Conservation (phyloP, 2,113 vertebrate genomes). For the Callionymus lyra region DNA sequence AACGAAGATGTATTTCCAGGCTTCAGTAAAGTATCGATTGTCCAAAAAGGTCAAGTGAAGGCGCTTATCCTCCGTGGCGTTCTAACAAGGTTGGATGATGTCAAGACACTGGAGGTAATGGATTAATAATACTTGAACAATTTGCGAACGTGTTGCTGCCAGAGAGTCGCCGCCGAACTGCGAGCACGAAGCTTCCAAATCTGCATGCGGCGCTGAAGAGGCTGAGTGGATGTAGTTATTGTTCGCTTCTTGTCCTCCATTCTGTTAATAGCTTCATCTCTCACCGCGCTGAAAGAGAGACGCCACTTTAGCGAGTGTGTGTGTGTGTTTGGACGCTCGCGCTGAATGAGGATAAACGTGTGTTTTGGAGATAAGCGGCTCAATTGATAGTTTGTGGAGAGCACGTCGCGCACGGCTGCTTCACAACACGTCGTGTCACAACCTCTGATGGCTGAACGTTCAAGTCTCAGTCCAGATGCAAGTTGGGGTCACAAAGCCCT, state of each 20-base stretch:
- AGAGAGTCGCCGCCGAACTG: too few species aligned
- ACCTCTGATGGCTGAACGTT: background rate
- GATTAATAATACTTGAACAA: constrained; percentile 1
- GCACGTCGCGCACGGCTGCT: constrained; percentile 11
- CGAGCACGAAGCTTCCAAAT: background rate
- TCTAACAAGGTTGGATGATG: background rate
- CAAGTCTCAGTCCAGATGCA: too few species aligned
- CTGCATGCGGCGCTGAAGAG: constrained; percentile 24
- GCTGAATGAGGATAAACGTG: constrained; percentile 42
- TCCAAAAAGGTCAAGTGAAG: constrained; percentile 4
- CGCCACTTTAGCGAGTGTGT: background rate
- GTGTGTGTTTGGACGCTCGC: constrained; percentile 1
- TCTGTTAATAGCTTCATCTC: constrained; percentile 48
- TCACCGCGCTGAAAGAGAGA: constrained; percentile 25
- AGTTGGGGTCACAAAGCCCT: too few species aligned
- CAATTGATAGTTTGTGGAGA: constrained; percentile 21
- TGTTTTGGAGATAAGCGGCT: constrained; percentile 41
- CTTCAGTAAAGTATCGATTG: background rate
- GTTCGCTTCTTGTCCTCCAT: constrained; percentile 30
- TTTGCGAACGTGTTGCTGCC: too few species aligned
- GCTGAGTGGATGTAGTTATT: constrained; percentile 24
- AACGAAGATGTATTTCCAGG: constrained; percentile 1
- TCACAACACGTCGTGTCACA: constrained; percentile 6
- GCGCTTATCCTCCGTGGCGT: background rate
- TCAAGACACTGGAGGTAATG: background rate